Base-by-base conservation (phyloP, 2,888 invertebrate species). In the Epinotia brunnichana region DNA sequence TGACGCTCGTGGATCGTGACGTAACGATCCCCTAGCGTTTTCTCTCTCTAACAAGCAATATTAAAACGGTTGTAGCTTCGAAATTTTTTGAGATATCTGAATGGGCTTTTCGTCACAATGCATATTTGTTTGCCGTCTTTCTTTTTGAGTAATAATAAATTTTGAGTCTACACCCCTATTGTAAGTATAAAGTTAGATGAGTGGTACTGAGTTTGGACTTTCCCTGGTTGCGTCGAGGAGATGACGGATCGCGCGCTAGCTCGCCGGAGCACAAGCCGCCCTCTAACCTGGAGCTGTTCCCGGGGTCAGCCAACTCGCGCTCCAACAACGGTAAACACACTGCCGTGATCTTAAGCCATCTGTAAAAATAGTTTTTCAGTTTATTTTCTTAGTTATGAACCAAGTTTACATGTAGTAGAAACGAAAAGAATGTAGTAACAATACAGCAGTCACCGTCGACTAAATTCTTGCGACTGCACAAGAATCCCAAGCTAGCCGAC, bases 251-350 rank as follows among this genome's bases (percentile, higher is more conserved):
- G 78, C 89, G 89, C 85, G 88, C 90, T 80, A 94, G 95, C 87
- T 94, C 96, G 85, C 95, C 96, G 84, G 94, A 95, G 84, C 95
- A 94, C 91, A 94, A 94, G 91, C 95, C 95, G 92, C 96, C 95
- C 82, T 95, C 95, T 85, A 95, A 95, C 91, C 94, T 96, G 90
- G 95, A 96, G 93, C 94, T 95, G 87, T 95, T 95, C 93, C 94
- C 95, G 83, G 92, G 94, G 83, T 91, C 94, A 84, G 93, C 92
- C 89, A 92, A 94, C 86, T 94, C 95, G 87, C 95, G 95, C 90
- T 97, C 97, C 93, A 95, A 96, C 92, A 97, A 97, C 94, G 97
- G 97, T 97, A 96, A 95, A 85, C 83, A 83, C 76, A 77, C 75
- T 71, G 29, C 35, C n/a, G 48, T 62, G 48, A 11, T 19, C 53